These are phyloP conservation scores for Tachina fera DNA, from an alignment of 2,888 invertebrate genomes.

Conservation along the genomic window DNA sequence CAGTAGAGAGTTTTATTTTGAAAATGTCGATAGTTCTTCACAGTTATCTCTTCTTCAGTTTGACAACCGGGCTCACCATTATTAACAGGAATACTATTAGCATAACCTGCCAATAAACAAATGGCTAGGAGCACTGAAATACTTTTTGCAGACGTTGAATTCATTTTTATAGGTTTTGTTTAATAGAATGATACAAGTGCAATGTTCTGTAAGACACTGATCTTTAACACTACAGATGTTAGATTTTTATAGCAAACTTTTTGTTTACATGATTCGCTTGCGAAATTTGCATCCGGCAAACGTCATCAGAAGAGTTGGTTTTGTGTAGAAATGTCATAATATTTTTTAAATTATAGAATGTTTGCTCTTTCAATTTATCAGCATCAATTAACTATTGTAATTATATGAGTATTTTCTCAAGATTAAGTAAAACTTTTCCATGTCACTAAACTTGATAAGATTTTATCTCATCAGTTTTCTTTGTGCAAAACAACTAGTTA, in stretches of 20 bases:
- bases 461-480: not conserved
- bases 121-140: not conserved
- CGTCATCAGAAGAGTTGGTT: not conserved
- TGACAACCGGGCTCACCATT: constrained; percentile 61
- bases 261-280: not conserved
- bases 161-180: constrained; percentile 1
- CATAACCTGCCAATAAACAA: not conserved
- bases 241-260: constrained; percentile 34
- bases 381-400: not conserved
- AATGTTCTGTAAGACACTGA: constrained; percentile 15
- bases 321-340: not conserved
- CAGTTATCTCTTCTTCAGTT: constrained; percentile 56
- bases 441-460: not conserved
- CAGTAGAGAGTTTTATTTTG: constrained; percentile 54
- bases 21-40: constrained; percentile 58
- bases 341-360: not conserved
- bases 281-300: not conserved
- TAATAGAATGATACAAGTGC: not conserved
- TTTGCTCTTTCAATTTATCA: not conserved
- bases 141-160: constrained; percentile 3
- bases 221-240: not conserved
- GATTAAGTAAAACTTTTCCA: not conserved
- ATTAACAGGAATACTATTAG: constrained; percentile 14
- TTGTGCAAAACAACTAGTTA: not conserved
- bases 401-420: not conserved